phyloP scores from a whole-genome alignment of 2,113 vertebrate genomes.

The Apaloderma vittatum region DNA sequence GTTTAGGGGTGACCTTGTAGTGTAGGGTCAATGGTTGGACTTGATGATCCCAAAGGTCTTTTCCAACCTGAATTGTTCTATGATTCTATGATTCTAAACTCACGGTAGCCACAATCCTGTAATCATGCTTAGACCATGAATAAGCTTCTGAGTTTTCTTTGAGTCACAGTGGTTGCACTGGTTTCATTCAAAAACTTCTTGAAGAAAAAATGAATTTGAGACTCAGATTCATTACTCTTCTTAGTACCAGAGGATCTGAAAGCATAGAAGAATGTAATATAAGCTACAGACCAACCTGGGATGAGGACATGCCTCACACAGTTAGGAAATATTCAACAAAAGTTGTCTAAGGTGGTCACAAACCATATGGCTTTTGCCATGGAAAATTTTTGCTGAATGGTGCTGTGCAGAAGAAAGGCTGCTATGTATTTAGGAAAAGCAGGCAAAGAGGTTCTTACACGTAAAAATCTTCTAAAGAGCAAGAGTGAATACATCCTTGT shows the following conservation, averaged over 20 bases:
- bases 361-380: not conserved
- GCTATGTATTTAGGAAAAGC: not conserved
- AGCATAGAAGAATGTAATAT: not conserved
- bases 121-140: not conserved
- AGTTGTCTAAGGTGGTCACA: not conserved
- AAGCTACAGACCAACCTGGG: not conserved
- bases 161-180: not conserved
- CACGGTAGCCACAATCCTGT: not conserved
- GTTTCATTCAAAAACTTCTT: not conserved
- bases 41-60: no score
- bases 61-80: no score
- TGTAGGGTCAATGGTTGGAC: no score
- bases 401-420: not conserved
- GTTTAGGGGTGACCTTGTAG: no score
- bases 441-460: not conserved
- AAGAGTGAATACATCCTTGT: not conserved
- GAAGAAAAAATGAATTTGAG: not conserved
- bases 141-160: not conserved
- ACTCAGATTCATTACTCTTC: not conserved
- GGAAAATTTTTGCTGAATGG: not conserved
- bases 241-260: not conserved
- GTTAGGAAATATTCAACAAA: not conserved
- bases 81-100: no score
- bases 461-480: not conserved
- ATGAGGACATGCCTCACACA: not conserved